A percentile compares a stretch with the other conserved stretches of the same genome.
Evolutionary conservation across 2,797 vertebrate genomes (phyloP).

Genomic region (Anguilla anguilla): DNA sequence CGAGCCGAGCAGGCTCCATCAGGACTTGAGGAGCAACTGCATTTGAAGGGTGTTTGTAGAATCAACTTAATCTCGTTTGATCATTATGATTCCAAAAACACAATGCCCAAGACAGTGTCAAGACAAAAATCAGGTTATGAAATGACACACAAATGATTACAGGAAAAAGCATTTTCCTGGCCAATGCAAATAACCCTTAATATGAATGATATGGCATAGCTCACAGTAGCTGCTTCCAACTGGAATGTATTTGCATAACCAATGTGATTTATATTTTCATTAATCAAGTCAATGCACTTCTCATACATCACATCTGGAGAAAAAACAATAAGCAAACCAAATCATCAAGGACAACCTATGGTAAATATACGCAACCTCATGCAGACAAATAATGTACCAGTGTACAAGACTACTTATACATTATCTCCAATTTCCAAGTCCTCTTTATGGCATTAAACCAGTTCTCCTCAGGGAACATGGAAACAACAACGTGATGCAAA

Average conservation of each 20-base stretch:
- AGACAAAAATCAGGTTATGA: background rate
- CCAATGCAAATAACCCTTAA: background rate
- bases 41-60: background rate
- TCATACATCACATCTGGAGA: background rate
- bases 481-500: background rate
- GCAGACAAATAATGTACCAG: background rate
- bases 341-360: background rate
- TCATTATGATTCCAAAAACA: background rate
- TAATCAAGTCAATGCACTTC: background rate
- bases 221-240: background rate
- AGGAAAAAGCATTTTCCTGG: background rate
- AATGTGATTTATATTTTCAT: background rate
- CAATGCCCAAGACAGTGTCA: background rate
- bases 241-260: background rate
- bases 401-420: background rate
- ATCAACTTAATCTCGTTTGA: background rate
- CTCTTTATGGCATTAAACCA: constrained; percentile 4
- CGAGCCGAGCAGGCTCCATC: background rate
- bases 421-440: background rate
- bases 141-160: background rate
- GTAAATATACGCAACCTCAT: background rate
- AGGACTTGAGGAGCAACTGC: too few relatives aligned
- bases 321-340: background rate
- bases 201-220: background rate
- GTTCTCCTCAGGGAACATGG: background rate